phyloP scores from a whole-genome alignment of 2,888 invertebrate species.

The Caenorhabditis sp. region DNA sequence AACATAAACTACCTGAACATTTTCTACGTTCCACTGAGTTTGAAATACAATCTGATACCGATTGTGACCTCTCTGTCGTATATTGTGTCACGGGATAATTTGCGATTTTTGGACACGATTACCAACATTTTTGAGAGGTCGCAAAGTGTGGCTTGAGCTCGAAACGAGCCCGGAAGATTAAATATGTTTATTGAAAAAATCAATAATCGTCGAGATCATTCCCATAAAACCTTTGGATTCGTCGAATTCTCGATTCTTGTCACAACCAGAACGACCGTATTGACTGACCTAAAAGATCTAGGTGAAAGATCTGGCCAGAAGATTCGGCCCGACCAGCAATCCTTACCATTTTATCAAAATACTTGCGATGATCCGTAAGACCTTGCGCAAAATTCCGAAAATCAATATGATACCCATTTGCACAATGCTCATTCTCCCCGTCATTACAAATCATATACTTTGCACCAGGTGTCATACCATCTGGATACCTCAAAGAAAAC shows the following conservation, averaged over 20 bases:
- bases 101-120: not conserved
- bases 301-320: too few species aligned
- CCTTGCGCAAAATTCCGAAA: slow-evolving; percentile 18
- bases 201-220: slow-evolving; percentile 16
- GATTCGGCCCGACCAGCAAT: too few species aligned
- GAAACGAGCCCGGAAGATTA: not conserved
- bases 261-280: slow-evolving; percentile 23
- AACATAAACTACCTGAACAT: not conserved
- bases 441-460: slow-evolving; percentile 19
- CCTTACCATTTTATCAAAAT: slow-evolving; percentile 29
- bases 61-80: not conserved
- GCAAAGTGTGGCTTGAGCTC: too few species aligned
- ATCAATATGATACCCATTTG: slow-evolving; percentile 7
- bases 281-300: slow-evolving; percentile 23
- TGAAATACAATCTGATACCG: not conserved
- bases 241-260: slow-evolving; percentile 19
- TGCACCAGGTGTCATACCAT: slow-evolving; percentile 25
- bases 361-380: slow-evolving; percentile 34
- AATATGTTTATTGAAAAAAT: slow-evolving; percentile 26
- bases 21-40: not conserved
- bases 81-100: not conserved
- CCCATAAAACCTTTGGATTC: slow-evolving; percentile 31
- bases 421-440: slow-evolving; percentile 29
- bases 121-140: not conserved
- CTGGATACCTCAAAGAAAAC: slow-evolving; percentile 10